These are phyloP conservation scores for Rissa tridactyla DNA, from an alignment of 2,113 vertebrate species.

Conservation along the genomic window DNA sequence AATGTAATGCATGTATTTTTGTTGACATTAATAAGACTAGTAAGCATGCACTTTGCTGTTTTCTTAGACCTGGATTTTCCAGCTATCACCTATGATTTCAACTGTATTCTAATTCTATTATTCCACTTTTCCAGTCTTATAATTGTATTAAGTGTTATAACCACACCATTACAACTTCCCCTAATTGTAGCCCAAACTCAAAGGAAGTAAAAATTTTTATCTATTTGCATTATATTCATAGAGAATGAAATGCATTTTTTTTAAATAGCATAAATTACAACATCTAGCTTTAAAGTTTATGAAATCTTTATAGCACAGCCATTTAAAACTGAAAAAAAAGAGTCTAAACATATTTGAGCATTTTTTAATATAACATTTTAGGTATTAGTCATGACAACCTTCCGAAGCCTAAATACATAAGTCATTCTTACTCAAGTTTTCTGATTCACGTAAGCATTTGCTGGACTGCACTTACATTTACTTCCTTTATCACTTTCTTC, in stretches of 20 bases:
- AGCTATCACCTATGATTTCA: neutral
- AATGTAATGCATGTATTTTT: neutral
- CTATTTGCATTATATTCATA: neutral
- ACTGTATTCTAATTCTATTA: neutral
- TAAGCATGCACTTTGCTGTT: neutral
- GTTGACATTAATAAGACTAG: neutral
- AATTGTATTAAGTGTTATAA: neutral
- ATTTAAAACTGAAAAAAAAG: neutral
- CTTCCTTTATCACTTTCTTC: neutral
- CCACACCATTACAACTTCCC: accelerated
- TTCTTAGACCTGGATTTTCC: neutral
- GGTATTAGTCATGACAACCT: neutral
- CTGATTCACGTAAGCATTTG: neutral
- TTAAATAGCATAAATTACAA: neutral
- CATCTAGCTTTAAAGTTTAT: neutral
- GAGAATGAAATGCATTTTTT: neutral
- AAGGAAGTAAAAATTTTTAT: neutral
- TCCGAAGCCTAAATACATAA: neutral
- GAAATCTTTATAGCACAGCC: neutral
- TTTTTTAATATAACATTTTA: neutral
- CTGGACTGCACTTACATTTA: neutral
- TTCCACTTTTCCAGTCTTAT: neutral
- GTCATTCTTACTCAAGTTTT: neutral
- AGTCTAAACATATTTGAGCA: neutral
- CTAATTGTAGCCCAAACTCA: neutral